Evolutionary conservation across 2,797 vertebrate species (phyloP), one percentile per base, ranked within the genome.

Genomic region (Molossus alvarezi): DNA sequence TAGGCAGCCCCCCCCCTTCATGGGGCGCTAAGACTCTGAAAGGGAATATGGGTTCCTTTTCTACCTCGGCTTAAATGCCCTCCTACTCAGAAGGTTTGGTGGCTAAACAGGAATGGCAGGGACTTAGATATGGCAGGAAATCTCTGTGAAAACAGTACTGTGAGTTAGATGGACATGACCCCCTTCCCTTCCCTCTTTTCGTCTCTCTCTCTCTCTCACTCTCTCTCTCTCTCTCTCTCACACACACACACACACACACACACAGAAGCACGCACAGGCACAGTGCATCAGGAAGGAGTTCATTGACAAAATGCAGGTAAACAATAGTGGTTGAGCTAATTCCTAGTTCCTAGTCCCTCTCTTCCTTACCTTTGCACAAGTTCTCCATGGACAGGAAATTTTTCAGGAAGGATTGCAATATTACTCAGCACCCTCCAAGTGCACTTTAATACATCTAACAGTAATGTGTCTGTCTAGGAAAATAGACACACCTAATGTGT

Each of bases 1-100:
- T 13, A 41, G 41, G 6, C 37, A 41, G 55, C 1, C 13, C 41
- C 41, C 41, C 41, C 41, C 41, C 41, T 45, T 6, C 41, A 45
- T 45, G 5, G 9, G 37, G n/a, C 0, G 0, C 21, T 55, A n/a
- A 73, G n/a, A 60, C 7, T 27, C 12, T 15, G 9, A 75, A 53
- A 81, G 29, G 18, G 9, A 3, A 33, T 5, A 11, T 25, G 33
- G 9, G 1, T 21, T 37, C 41, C 51, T 65, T 69, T 45, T 33
- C 11, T 15, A 60, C 1, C n/a, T 48, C 14, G 48, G 21, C 62
- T 27, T 33, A 94, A 88, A 75, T 12, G 60, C 29, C 18, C n/a
- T 65, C 29, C 45, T 27, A 64, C 15, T 17, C 29, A 51, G 58
- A 41, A 87, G 23, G 12, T 73, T 6, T 41, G 23, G 45, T 64